phyloP scores from a whole-genome alignment of 2,113 vertebrate genomes.

The Brienomyrus brachyistius region DNA sequence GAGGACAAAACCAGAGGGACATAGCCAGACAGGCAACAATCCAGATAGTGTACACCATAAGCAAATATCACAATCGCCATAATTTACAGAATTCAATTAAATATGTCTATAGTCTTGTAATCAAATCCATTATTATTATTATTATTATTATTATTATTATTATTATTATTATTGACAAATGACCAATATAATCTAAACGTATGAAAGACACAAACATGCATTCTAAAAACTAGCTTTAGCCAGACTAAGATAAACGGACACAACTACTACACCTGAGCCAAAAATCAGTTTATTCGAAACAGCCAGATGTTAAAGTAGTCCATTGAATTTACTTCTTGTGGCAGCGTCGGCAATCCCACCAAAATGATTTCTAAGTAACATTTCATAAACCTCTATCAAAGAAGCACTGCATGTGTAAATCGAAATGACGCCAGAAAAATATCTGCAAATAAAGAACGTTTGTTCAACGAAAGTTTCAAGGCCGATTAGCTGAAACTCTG shows the following conservation, averaged over 20 bases:
- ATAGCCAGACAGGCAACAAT: not conserved
- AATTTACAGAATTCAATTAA: not conserved
- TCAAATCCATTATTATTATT: not conserved
- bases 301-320: not conserved
- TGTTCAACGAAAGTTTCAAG: not conserved
- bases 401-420: not conserved
- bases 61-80: not conserved
- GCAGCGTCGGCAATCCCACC: not conserved
- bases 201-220: not conserved
- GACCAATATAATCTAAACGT: not conserved
- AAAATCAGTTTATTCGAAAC: not conserved
- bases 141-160: not conserved
- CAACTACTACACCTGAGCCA: not conserved
- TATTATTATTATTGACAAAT: not conserved
- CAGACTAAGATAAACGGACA: not conserved
- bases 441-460: not conserved
- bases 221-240: not conserved
- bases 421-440: not conserved
- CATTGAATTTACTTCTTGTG: not conserved
- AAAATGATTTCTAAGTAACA: not conserved
- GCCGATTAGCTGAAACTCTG: not conserved
- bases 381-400: not conserved
- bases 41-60: not conserved
- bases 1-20: not conserved
- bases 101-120: not conserved